These are phyloP conservation scores for Cheilosia grossa DNA, from an alignment of 2,888 invertebrate genomes.

Conservation along the genomic window DNA sequence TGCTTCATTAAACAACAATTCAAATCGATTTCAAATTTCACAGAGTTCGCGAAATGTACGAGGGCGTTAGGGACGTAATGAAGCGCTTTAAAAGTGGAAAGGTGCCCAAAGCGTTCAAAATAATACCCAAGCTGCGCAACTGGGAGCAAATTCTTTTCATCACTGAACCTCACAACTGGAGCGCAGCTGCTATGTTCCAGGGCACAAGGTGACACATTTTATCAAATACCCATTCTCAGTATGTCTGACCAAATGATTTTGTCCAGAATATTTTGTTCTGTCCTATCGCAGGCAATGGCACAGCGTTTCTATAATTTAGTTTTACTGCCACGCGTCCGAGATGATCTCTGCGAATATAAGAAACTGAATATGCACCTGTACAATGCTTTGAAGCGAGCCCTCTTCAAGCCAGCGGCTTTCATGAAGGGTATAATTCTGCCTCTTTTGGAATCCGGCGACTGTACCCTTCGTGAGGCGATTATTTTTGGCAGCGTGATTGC, in stretches of 20 bases:
- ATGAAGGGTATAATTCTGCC: constrained; percentile 95
- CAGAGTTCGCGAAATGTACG: constrained; percentile 92
- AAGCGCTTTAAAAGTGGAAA: constrained; percentile 96
- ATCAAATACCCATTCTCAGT: background rate
- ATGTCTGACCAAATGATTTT: constrained; percentile 7
- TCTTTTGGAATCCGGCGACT: constrained; percentile 93
- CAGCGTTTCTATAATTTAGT: constrained; percentile 97
- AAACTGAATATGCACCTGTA: constrained; percentile 98
- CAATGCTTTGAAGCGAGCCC: constrained; percentile 94
- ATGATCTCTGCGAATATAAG: constrained; percentile 98
- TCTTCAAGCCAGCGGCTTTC: constrained; percentile 98
- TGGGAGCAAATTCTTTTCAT: constrained; percentile 96
- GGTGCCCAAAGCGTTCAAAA: constrained; percentile 98
- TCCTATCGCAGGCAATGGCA: constrained; percentile 97
- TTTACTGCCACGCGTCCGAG: constrained; percentile 95
- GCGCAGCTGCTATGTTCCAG: constrained; percentile 98
- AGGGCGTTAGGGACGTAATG: constrained; percentile 94
- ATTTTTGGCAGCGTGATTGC: constrained; percentile 96
- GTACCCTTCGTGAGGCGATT: constrained; percentile 97
- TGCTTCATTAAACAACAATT: background rate
- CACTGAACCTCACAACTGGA: constrained; percentile 97
- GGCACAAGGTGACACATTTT: constrained; percentile 80
- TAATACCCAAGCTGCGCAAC: constrained; percentile 94
- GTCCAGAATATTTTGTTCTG: constrained; percentile 97
- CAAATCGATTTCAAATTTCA: constrained; percentile 1